Evolutionary conservation across 2,797 vertebrate species (phyloP).

Genomic region (Anniella stebbinsi): DNA sequence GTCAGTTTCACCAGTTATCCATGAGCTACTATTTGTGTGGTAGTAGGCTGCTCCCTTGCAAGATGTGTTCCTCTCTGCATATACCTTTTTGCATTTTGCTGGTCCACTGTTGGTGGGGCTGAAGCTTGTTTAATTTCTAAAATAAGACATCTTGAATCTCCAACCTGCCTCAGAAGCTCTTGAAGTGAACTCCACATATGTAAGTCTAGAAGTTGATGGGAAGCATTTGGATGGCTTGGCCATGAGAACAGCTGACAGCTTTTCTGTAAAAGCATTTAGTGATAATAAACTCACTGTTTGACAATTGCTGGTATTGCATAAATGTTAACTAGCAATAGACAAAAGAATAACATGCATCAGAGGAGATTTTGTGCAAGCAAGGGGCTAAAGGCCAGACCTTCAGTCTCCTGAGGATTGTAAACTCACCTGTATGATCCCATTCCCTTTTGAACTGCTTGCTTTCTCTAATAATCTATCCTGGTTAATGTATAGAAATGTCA

Average conservation of each 20-base stretch:
- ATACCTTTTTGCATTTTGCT: neutral
- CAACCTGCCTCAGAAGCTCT: neutral
- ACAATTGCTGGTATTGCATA: slow-evolving; percentile 14
- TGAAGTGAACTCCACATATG: neutral
- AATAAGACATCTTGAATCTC: neutral
- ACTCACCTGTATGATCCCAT: slow-evolving; percentile 7
- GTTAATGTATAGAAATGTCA: neutral
- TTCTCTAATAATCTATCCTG: slow-evolving; percentile 33
- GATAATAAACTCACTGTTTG: slow-evolving; percentile 2
- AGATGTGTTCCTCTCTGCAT: neutral
- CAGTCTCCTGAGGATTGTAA: slow-evolving; percentile 43
- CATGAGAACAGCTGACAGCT: neutral
- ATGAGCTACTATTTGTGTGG: neutral
- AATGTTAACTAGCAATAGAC: slow-evolving; percentile 18
- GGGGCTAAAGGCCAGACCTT: slow-evolving; percentile 39
- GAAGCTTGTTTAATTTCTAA: neutral
- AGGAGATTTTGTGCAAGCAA: slow-evolving; percentile 42
- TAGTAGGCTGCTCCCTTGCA: neutral
- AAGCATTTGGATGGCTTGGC: neutral
- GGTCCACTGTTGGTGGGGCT: neutral
- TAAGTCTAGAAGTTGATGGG: fast-evolving
- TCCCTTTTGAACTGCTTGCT: slow-evolving; percentile 31
- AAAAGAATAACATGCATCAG: slow-evolving; percentile 11
- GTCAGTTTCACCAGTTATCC: neutral
- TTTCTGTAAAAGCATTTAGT: neutral